These are phyloP conservation scores for Pituophis catenifer DNA, from an alignment of 2,113 vertebrate genomes.

Conservation along the genomic window DNA sequence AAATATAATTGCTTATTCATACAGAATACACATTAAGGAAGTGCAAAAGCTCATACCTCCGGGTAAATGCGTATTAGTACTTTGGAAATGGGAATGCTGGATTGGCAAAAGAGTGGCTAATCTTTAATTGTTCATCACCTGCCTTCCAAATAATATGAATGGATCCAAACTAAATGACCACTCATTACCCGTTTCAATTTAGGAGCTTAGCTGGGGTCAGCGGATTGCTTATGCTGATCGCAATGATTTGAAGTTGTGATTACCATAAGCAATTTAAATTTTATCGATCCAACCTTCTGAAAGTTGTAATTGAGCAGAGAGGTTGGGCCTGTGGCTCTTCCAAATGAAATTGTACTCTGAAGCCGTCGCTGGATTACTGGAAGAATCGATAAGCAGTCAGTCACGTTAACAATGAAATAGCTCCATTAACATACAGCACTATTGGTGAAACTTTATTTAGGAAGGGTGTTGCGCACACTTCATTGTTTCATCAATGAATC, in stretches of 20 bases:
- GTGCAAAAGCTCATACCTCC: conserved; percentile 72
- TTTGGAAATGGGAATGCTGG: conserved; percentile 70
- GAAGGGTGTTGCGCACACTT: conserved; percentile 74
- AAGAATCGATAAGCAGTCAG: conserved; percentile 85
- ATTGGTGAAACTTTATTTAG: conserved; percentile 83
- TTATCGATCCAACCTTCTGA: conserved; percentile 93
- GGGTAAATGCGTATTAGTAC: conserved; percentile 74
- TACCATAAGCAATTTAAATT: conserved; percentile 99
- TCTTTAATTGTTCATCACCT: conserved; percentile 80
- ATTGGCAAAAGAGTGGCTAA: conserved; percentile 69
- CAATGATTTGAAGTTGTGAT: conserved; percentile 90
- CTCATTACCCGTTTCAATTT: conserved; percentile 83
- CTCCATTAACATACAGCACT: conserved; percentile 86
- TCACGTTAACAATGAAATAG: conserved; percentile 88
- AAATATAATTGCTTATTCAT: conserved; percentile 87
- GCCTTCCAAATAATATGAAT: conserved; percentile 80
- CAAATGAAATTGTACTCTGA: conserved; percentile 79
- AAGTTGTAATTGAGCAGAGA: conserved; percentile 91
- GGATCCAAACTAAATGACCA: conserved; percentile 79
- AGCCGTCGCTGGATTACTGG: conserved; percentile 76
- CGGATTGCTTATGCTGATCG: conserved; percentile 93
- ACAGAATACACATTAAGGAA: conserved; percentile 80
- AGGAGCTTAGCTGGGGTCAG: conserved; percentile 84
- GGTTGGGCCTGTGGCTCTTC: conserved; percentile 73
- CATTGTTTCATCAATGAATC: conserved; percentile 80